phyloP scores from a whole-genome alignment of 2,888 invertebrate genomes.

The Drosophila atripex region DNA sequence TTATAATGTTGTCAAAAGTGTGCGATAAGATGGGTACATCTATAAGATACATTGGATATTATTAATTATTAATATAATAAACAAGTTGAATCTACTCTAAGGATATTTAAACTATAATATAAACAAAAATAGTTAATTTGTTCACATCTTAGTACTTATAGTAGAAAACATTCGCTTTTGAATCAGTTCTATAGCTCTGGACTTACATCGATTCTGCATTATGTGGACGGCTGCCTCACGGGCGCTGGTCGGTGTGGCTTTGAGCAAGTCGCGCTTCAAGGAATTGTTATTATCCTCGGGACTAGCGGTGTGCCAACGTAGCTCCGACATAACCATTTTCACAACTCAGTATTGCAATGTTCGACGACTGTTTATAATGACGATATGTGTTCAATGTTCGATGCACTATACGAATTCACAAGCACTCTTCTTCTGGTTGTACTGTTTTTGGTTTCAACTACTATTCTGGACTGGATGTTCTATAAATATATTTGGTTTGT shows the following conservation, averaged over 20 bases:
- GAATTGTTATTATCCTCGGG: slow-evolving; percentile 84
- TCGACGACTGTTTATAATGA: slow-evolving; percentile 17
- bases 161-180: no score
- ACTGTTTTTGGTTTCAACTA: not conserved
- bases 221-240: slow-evolving; percentile 74
- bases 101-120: no score
- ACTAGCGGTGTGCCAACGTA: slow-evolving; percentile 82
- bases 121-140: no score
- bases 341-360: slow-evolving; percentile 46
- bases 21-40: not conserved
- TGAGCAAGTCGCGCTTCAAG: slow-evolving; percentile 83
- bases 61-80: no score
- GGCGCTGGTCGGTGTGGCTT: slow-evolving; percentile 73
- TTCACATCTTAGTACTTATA: no score
- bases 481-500: slow-evolving; percentile 1
- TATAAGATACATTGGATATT: no score
- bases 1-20: not conserved
- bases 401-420: not conserved
- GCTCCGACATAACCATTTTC: slow-evolving; percentile 84
- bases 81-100: no score
- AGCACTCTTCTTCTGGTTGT: slow-evolving; percentile 15
- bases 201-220: slow-evolving; percentile 84
- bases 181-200: not conserved
- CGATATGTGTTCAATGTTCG: slow-evolving; percentile 31
- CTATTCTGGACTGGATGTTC: no score